A percentile compares a stretch with the other conserved stretches of the same genome.
Evolutionary conservation across 1,140 invertebrate genomes (phyloP).

Genomic region (Aleiodes sp.): DNA sequence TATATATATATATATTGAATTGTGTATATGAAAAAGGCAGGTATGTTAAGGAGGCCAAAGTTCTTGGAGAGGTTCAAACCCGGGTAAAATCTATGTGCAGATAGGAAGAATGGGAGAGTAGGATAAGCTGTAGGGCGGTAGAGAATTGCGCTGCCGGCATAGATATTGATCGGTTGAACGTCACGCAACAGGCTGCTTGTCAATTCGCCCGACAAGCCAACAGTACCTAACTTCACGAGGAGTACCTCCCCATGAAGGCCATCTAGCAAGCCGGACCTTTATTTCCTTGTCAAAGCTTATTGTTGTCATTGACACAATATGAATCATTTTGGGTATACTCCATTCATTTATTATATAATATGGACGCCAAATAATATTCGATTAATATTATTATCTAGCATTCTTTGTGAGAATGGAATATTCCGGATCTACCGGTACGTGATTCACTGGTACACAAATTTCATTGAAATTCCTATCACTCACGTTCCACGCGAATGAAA

Average conservation of each 20-base stretch:
- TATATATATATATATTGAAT: not conserved
- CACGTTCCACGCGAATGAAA: too few species aligned
- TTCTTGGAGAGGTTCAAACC: not conserved
- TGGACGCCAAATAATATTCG: too few species aligned
- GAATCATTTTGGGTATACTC: too few species aligned
- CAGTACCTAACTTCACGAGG: constrained; percentile 6
- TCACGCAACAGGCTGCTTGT: constrained; percentile 60
- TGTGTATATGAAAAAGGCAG: not conserved
- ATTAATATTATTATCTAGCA: too few species aligned
- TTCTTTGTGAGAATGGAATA: too few species aligned
- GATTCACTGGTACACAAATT: too few species aligned
- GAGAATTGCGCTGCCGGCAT: constrained; percentile 40
- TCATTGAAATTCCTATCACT: too few species aligned
- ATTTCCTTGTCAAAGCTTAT: too few species aligned
- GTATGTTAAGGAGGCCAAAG: not conserved
- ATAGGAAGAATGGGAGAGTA: constrained; percentile 7
- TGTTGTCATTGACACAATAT: too few species aligned
- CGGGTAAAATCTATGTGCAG: constrained; percentile 22
- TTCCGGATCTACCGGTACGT: too few species aligned
- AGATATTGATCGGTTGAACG: constrained; percentile 54
- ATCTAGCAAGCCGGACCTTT: constrained; percentile 1
- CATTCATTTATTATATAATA: too few species aligned
- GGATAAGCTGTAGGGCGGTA: constrained; percentile 25
- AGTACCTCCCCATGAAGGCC: constrained; percentile 20
- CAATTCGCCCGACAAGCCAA: constrained; percentile 44